A percentile compares a stretch with the other conserved stretches of the same genome.
Conservation (phyloP, 2,113 vertebrate species). For the Thamnaconus septentrionalis region DNA sequence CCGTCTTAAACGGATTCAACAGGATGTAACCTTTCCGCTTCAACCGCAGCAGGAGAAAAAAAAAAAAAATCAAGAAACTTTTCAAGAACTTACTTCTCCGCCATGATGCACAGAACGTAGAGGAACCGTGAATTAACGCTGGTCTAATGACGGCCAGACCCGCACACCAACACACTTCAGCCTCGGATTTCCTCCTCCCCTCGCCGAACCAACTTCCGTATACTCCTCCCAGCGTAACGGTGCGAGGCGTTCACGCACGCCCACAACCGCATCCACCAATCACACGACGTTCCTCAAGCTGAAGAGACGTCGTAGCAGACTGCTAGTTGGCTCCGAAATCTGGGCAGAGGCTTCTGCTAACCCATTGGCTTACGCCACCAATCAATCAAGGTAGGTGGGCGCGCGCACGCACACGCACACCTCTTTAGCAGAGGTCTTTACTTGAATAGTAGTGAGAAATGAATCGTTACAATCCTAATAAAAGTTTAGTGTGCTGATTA, state of each 20-base stretch:
- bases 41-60: no score
- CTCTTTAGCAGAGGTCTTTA: not conserved
- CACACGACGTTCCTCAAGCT: not conserved
- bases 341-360: conserved; percentile 55
- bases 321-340: conserved; percentile 62
- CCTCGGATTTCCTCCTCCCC: conserved; percentile 2
- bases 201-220: conserved; percentile 62
- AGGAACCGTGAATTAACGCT: conserved; percentile 9
- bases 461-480: no score
- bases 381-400: not conserved
- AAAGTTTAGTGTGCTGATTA: no score
- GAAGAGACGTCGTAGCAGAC: not conserved
- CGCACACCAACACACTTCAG: not conserved
- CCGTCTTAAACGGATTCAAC: no score
- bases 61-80: not conserved
- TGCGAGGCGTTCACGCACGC: not conserved
- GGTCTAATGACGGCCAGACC: conserved; percentile 24
- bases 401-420: not conserved
- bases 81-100: conserved; percentile 68
- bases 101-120: conserved; percentile 57
- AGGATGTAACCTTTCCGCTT: rapidly evolving
- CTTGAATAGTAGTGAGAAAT: no score
- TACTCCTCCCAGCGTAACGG: conserved; percentile 31
- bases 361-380: conserved; percentile 24
- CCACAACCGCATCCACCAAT: conserved; percentile 24